Percentiles rank a stretch among this genome's conserved stretches.
Evolutionary conservation across 2,888 invertebrate genomes (phyloP).

Genomic region (Philaethria dido): DNA sequence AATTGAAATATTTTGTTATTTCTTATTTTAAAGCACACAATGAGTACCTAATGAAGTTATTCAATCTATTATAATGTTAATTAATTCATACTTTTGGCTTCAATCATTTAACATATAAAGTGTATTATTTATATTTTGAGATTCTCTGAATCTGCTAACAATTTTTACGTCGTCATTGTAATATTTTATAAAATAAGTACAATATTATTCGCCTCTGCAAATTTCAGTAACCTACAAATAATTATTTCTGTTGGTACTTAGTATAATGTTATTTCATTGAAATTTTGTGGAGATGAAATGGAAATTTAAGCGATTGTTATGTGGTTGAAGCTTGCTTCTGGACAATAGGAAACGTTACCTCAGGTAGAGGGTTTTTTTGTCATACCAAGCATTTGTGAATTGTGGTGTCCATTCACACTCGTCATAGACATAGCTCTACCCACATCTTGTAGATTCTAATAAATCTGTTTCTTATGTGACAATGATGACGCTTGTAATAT

Average conservation of each 20-base stretch:
- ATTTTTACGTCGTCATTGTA: background rate
- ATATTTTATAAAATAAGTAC: constrained; percentile 14
- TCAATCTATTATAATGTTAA: constrained; percentile 6
- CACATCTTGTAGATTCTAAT: constrained; percentile 31
- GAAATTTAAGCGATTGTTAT: constrained; percentile 43
- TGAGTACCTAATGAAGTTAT: background rate
- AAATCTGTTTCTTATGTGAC: background rate
- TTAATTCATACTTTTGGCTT: background rate
- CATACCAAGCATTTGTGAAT: constrained; percentile 51
- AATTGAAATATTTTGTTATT: background rate
- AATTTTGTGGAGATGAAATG: constrained; percentile 38
- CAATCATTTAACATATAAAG: background rate
- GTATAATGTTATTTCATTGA: constrained; percentile 43
- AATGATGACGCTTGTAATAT: background rate
- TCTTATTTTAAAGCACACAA: constrained; percentile 1
- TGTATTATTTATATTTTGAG: constrained; percentile 6
- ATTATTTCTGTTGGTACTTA: constrained; percentile 12
- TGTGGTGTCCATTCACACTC: constrained; percentile 57
- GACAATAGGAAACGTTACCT: constrained; percentile 62
- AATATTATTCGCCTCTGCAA: constrained; percentile 12
- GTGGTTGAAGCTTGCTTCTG: constrained; percentile 46
- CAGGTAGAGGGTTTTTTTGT: constrained; percentile 68
- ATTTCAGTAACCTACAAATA: background rate
- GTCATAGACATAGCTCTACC: constrained; percentile 43
- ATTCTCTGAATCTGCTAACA: constrained; percentile 1